phyloP scores from a whole-genome alignment of 1,140 invertebrate species.

The Zaprionus kolodkinae region DNA sequence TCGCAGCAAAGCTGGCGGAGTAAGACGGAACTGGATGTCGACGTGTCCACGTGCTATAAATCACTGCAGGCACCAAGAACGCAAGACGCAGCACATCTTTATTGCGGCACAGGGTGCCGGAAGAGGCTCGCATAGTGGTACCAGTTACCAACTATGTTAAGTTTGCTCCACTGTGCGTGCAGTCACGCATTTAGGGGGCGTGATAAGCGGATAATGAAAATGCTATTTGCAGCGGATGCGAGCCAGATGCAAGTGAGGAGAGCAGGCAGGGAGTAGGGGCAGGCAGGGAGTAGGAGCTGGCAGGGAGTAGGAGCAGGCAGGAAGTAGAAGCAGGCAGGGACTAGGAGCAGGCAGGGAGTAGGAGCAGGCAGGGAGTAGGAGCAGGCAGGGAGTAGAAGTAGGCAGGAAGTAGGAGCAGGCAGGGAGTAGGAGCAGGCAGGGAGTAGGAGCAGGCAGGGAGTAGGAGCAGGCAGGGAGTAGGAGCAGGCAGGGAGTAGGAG shows the following conservation, averaged over 20 bases:
- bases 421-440: neutral
- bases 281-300: no score
- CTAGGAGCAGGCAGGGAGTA: no score
- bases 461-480: no score
- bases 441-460: neutral
- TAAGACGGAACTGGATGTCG: neutral
- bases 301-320: no score
- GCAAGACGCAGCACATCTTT: neutral
- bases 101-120: neutral
- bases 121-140: neutral
- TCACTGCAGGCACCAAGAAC: slow-evolving; percentile 8
- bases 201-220: slow-evolving; percentile 77
- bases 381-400: neutral
- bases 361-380: neutral
- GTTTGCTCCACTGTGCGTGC: slow-evolving; percentile 37
- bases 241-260: slow-evolving; percentile 20
- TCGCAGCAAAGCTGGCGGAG: slow-evolving; percentile 47
- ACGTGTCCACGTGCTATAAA: slow-evolving; percentile 11
- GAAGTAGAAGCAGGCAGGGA: no score
- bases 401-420: neutral
- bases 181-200: slow-evolving; percentile 26
- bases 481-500: neutral
- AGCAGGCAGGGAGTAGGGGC: neutral
- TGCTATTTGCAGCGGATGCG: slow-evolving; percentile 54
- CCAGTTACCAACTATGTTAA: neutral